Base-by-base conservation (phyloP, 2,113 vertebrate genomes). In the Hymenochirus boettgeri region DNA sequence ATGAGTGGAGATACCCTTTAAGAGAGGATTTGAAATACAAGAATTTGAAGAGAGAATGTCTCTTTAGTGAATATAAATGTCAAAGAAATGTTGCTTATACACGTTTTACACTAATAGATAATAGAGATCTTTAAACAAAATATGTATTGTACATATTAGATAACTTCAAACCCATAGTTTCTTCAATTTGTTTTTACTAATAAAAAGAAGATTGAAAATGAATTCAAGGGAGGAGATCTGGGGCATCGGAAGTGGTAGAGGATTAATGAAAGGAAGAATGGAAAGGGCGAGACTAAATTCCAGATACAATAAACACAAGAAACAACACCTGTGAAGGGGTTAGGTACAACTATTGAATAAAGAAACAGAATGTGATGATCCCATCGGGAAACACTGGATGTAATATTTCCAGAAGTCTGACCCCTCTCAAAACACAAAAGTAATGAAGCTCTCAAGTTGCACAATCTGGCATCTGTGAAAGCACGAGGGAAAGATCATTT, bases 241-340 rank as follows among this genome's bases (percentile, higher is more conserved):
- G 18, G 27, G n/a, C 23, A 55, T 29, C 26, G 19, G 19, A 12
- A 35, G 31, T 29, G 31, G 6, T 35, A 31, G 10, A 19, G 54
- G 12, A 31, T 22, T 29, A 33, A 57, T 26, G 15, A 29, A 57
- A 22, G 2, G 19, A 35, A 29, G 31, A 33, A 19, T 57, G 22
- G 27, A 31, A 19, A 1, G 31, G 18, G 15, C 7, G 31, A 57
- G 27, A 29, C 33, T 57, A 19, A 33, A 35, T 21, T 21, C n/a
- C 18, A 35, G 18, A 54, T 54, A 31, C 18, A 31, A 29, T 42
- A 42, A 17, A 29, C 17, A 55, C 12, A n/a, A 18, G 7, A n/a
- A 57, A 23, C 27, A 57, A 31, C 54, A 57, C 54, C 27, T 33
- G 54, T 57, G 18, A 29, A 13, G 26, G 27, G 7, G 11, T 13